phyloP scores from a whole-genome alignment of 2,113 vertebrate species.

The Phylloscopus whistleri region DNA sequence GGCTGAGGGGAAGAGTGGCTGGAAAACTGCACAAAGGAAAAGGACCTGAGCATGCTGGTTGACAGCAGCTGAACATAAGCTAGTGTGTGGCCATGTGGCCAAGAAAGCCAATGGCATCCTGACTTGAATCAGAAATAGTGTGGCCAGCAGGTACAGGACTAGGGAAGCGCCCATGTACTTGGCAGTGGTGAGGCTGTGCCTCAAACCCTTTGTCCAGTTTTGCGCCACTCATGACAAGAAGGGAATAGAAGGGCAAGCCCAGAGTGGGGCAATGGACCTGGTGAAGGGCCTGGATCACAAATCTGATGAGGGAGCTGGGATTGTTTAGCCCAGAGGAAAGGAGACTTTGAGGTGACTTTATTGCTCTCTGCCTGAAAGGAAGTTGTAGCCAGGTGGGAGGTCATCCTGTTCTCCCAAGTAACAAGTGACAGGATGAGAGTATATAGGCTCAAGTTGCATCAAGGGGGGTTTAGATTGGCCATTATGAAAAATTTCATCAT shows the following conservation, averaged over 20 bases:
- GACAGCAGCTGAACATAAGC: background rate
- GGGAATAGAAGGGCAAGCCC: background rate
- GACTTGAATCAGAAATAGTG: background rate
- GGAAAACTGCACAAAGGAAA: background rate
- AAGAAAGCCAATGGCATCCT: background rate
- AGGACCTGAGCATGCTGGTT: background rate
- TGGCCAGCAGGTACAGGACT: background rate
- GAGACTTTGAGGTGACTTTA: background rate
- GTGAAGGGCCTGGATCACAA: background rate
- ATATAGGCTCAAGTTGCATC: background rate
- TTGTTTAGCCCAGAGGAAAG: background rate
- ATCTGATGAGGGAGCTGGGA: background rate
- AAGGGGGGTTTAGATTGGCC: background rate
- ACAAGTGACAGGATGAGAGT: background rate
- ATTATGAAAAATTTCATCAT: background rate
- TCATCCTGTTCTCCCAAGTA: background rate
- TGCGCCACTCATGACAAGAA: background rate
- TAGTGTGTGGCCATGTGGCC: background rate
- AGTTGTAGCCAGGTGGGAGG: background rate
- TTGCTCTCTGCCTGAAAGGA: background rate
- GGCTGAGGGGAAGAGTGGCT: background rate
- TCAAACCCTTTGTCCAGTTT: background rate
- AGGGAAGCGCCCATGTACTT: too few species aligned
- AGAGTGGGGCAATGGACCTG: background rate
- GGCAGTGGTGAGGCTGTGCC: fast-evolving